Evolutionary conservation across 2,888 invertebrate genomes (phyloP), one percentile per base, ranked within the genome.

Genomic region (Oegoconia quadripuncta): DNA sequence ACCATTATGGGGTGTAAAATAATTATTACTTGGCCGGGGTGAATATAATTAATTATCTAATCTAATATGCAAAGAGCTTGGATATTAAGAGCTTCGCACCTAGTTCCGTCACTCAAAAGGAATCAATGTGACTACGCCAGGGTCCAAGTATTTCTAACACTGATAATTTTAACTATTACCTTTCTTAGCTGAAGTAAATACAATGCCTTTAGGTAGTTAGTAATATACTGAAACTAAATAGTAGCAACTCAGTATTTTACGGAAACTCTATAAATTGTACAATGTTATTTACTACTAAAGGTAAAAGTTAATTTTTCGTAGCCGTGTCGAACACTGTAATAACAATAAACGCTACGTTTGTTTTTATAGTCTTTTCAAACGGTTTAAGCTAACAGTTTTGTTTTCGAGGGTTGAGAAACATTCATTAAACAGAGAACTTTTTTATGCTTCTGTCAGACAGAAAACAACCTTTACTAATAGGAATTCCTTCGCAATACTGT

Each of bases 381-480:
- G 69, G 64, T 73, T 71, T 72, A 72, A 73, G 64, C 71, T 66
- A 53, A 67, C 59, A 69, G 67, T 73, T 75, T 68, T 69, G 64
- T 76, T 75, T 69, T 62, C 51, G 60, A 68, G 60, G 59, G 67
- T 55, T 63, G 64, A 69, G 69, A 65, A 73, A 67, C 73, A 73
- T 78, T 80, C 68, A 74, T 80, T 80, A 75, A 74, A 72, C 65
- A 61, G 60, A 63, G 66, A 75, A 74, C 68, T 75, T 82, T 62
- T 77, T 83, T 79, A 82, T 73, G 73, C 72, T 69, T 70, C 69
- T 68, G 68, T 71, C 77, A 70, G 75, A 74, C 65, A 68, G 73
- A 71, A 78, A 78, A 80, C 74, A 78, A 74, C 74, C 65, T 73
- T 73, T 52, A 62, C 74, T 82, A 82, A 83, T 83, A 81, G 79